Evolutionary conservation across 92 coral and sea anemone species (phyloP), one percentile per base, ranked within the genome.

Genomic region (Paramuricea clavata): DNA sequence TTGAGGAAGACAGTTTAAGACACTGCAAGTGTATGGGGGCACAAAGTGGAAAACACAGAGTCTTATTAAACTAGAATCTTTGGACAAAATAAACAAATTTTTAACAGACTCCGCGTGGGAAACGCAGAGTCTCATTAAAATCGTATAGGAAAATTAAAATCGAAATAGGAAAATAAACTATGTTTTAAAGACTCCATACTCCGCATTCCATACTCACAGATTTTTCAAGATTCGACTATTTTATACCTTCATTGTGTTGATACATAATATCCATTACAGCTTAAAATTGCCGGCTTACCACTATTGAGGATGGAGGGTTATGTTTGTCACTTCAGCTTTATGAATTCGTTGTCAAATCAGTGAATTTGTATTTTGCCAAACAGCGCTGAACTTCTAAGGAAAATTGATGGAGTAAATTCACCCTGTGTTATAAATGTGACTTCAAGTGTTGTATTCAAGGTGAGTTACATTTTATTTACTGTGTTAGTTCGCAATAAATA

Each of bases 211-310:
- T n/a, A n/a, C n/a, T n/a, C n/a, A n/a, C n/a, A 23, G 27, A 68
- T 68, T 11, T 41, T 68, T 12, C 8, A 68, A 68, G 74, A 68
- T 15, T 68, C 74, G 41, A 68, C n/a, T 41, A 16, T 68, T 68
- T 68, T 68, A 68, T 30, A 68, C 74, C 4, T 68, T 68, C 74
- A 68, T 68, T 68, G 74, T 68, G 25, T 68, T 68, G 74, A 68
- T 30, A 68, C 39, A 68, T 5, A 68, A 36, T 68, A 28, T 30
- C 74, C 74, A 11, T 1, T 68, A 19, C n/a, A 23, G 10, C 39
- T 2, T 27, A 30, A 7, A 68, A 68, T 68, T 12, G 19, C 74
- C 16, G 6, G 74, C 7, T 68, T 68, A 19, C 74, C 74, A 2
- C 25, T 26, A 3, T 36, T 68, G 25, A 32, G 39, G 12, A 68